Base-by-base conservation (phyloP, 2,113 vertebrate species). In the Nanorana parkeri region DNA sequence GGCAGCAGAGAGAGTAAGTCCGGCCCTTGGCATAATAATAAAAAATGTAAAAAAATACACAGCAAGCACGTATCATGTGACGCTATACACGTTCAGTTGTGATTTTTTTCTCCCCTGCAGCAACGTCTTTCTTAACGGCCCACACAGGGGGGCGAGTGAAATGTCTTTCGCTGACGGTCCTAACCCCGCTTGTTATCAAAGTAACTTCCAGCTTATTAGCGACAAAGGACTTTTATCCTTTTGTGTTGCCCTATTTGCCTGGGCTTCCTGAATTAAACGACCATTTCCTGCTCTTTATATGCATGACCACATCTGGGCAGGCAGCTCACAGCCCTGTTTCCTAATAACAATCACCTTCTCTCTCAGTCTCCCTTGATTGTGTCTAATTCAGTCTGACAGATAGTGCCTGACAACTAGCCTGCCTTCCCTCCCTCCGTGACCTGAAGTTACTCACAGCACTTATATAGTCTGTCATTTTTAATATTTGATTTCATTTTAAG, bases 291-390 rank as follows among this genome's bases (percentile, higher is more conserved):
- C 97, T 97, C 96, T 97, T 99, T 95, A 97, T 99, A 99, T 99
- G 97, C 98, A 98, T 94, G 96, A 94, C 96, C 97, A 99, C 97
- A 99, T 99, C 98, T 99, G 98, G 96, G 95, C 93, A 95, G 94
- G 95, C 94, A 92, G 97, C 96, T 95, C 96, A 91, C 95, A 95
- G 97, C 95, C 96, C 94, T 84, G 95, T 95, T 94, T 95, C 97
- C 97, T 99, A 99, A 99, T 99, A 99, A 98, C 98, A 99, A 98
- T 98, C 97, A 97, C 98, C 98, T 99, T 99, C 96, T 95, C 96
- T 97, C 97, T 98, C 98, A 98, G 96, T 97, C 95, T 96, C 92
- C 96, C 95, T 95, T 99, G 98, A 99, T 99, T 99, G 98, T 98
- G 96, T 96, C 96, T 99, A 99, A 99, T 99, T 98, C 96, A 96